Evolutionary conservation across 2,113 vertebrate genomes (phyloP), one percentile per base, ranked within the genome.

Genomic region (Butorides virescens): DNA sequence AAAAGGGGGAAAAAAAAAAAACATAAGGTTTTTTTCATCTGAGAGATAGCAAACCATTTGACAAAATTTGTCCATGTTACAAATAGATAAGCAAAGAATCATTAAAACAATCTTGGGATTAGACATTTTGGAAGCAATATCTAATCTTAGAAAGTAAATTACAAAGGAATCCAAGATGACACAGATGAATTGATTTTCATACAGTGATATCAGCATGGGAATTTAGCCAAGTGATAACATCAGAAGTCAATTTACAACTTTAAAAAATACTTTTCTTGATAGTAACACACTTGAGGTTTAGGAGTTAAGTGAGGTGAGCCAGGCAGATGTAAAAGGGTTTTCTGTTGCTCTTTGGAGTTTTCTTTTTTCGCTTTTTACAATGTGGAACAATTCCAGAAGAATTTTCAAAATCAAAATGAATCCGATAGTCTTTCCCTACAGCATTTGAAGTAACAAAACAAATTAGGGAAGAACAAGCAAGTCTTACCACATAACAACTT

Each of bases 111-210:
- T 94, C 52, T 92, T 20, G 2, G 91, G 84, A 95, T 95, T 90
- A 95, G 55, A 95, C 5, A 83, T 85, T 92, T 91, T 88, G 15
- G 67, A 96, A 92, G 81, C 5, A 91, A 90, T 95, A 94, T 95
- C 91, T 97, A 93, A 94, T 95, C 87, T 93, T 83, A 86, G 71
- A 95, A 96, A 96, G 47, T 80, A 96, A 97, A 97, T 96, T 91
- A 95, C 91, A 94, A 95, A 93, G 36, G 55, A 96, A 88, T 94
- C 67, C 55, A 86, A 93, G 87, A 96, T 92, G 87, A 90, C 93
- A 96, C 36, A 93, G 82, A 94, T 88, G 30, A 93, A 95, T 94
- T 88, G 91, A 96, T 95, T 94, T 96, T 93, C 91, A 97, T 95
- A 96, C 63, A 63, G 81, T 94, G 86, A 74, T 96, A 92, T 80